Base-by-base conservation (phyloP, 2,797 vertebrate genomes). In the Hylomyscus alleni region DNA sequence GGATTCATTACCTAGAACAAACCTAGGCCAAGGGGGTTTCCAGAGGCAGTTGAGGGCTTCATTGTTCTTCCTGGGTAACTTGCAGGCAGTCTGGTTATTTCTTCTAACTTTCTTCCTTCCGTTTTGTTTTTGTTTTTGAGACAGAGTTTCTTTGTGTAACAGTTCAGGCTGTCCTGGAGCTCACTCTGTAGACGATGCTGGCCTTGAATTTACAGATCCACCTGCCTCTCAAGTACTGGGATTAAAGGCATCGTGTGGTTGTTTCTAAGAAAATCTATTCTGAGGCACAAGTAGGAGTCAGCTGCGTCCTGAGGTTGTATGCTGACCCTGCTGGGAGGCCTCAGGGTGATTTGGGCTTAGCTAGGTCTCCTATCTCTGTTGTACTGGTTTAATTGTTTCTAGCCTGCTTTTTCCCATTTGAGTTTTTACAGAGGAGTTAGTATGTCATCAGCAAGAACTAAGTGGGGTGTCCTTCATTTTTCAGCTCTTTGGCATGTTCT, bases 21-120 rank as follows among this genome's bases (percentile, higher is more conserved):
- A 65, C 50, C n/a, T 58, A 72, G 88, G 73, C 34, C 54, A 54
- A 12, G 93, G 65, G 80, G 47, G 20, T 95, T 94, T 89, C 89
- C 0, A 56, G 60, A 72, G 78, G 85, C 72, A 5, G 7, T 19
- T 34, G 50, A 50, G 31, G 60, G 52, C 58, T 67, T 77, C 92
- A 87, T 29, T 0, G 11, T 34, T 75, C 22, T 89, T 86, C 47
- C 19, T 54, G 24, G 1, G 19, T 4, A 29, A 26, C 34, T 12
- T 87, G 24, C 1, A 40, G 67, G 67, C 67, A 72, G 13, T 87
- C 50, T 87, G 65, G 44, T n/a, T 80, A 6, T 31, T n/a, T 54
- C 31, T 29, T 14, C 19, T n/a, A n/a, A n/a, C n/a, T 7, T 8
- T 1, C 20, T 1, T 40, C 37, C 22, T 5, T 20, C 69, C 13